A percentile compares a stretch with the other conserved stretches of the same genome.
These are phyloP conservation scores for Petaurus breviceps DNA, from an alignment of 2,113 vertebrate species.

Conservation along the genomic window DNA sequence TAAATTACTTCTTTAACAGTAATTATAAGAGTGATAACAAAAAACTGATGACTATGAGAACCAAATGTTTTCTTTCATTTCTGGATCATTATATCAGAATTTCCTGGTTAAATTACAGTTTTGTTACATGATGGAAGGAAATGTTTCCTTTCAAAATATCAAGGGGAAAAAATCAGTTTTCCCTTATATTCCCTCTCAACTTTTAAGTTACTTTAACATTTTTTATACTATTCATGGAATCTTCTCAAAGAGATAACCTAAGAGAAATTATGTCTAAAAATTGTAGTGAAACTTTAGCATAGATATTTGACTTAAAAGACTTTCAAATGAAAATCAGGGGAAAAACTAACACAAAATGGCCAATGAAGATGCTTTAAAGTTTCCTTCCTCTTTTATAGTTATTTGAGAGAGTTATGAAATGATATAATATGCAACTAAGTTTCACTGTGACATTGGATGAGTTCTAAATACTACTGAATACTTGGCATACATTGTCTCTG, in stretches of 20 bases:
- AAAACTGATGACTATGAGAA: constrained; percentile 34
- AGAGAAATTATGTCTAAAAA: constrained; percentile 32
- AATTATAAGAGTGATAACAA: constrained; percentile 55
- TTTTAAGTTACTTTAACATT: constrained; percentile 45
- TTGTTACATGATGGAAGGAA: constrained; percentile 29
- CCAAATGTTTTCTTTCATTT: background rate
- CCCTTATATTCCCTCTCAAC: background rate
- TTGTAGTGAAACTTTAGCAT: background rate
- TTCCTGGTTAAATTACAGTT: constrained; percentile 57
- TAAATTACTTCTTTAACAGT: constrained; percentile 56
- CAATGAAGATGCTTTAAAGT: constrained; percentile 4
- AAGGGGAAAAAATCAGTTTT: background rate
- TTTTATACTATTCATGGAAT: background rate
- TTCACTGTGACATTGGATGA: background rate
- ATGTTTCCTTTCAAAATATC: constrained; percentile 36
- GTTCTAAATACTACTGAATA: background rate
- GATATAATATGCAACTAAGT: background rate
- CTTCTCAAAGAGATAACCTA: background rate
- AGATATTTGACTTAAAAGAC: background rate
- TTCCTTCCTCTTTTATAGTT: background rate
- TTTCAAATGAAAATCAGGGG: constrained; percentile 3
- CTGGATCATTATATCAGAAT: constrained; percentile 18
- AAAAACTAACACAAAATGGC: background rate
- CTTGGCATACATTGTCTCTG: background rate
- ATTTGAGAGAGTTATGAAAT: background rate